Evolutionary conservation across 2,797 vertebrate species (phyloP), one percentile per base, ranked within the genome.

Genomic region (Natrix natrix): DNA sequence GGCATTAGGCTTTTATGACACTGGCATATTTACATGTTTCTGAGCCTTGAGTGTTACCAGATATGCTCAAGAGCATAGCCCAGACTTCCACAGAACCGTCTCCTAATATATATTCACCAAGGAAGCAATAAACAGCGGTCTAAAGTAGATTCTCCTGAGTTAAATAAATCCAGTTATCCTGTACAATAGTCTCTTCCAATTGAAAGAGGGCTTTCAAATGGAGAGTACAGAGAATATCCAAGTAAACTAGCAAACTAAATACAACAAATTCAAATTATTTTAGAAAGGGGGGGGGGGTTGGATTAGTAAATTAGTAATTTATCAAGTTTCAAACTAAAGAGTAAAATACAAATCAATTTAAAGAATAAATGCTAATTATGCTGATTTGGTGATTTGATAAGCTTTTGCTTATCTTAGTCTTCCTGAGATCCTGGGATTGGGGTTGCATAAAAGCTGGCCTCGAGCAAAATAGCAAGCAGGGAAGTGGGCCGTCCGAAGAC

Each of bases 401-500:
- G 43, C 10, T 83, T 83, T 83, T 83, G 20, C 43, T 83, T 83
- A 48, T 48, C 78, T 83, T 83, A 13, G 8, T 22, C 20, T 83
- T 43, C 37, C 74, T 83, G 78, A 48, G 74, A 24, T 83, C 74
- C 11, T 83, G 22, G 22, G 43, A 24, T 11, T 48, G 43, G 22
- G 37, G 37, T 83, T 48, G 20, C 10, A 12, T 24, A 48, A 83
- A 83, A 48, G 8, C 4, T 48, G 37, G 12, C 43, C 78, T 83
- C 48, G 43, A 43, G 43, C 78, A 88, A 57, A 59, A 88, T 24
- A 2, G 32, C 11, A 59, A 88, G n/a, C 3, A 6, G n/a, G n/a
- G 20, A 10, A 10, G 10, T 1, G 3, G 17, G 8, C 0, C 0
- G 56, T 3, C 10, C 0, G 4, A 86, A 14, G 48, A 54, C 63